These are phyloP conservation scores for Apotomis turbidana DNA, from an alignment of 2,888 invertebrate species.

Conservation along the genomic window DNA sequence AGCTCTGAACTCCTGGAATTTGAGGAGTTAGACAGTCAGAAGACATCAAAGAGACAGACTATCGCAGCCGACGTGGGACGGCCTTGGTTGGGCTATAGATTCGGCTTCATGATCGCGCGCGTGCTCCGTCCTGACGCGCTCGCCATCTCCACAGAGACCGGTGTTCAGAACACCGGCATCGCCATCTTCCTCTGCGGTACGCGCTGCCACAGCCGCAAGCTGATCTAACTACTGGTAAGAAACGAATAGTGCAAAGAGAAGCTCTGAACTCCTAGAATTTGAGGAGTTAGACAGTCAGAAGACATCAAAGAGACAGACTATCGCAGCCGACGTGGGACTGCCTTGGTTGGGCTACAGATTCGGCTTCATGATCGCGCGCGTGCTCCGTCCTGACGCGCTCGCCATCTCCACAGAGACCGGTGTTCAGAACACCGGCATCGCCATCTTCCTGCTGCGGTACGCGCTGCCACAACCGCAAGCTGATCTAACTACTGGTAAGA, in stretches of 20 bases:
- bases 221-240: slow-evolving; percentile 91
- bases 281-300: too few species aligned
- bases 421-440: slow-evolving; percentile 89
- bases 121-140: slow-evolving; percentile 87
- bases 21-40: too few species aligned
- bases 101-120: slow-evolving; percentile 86
- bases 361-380: slow-evolving; percentile 86
- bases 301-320: too few species aligned
- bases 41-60: too few species aligned
- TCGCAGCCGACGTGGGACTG: too few species aligned
- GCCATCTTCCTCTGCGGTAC: background rate
- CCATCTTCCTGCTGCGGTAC: too few species aligned
- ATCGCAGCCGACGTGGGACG: too few species aligned
- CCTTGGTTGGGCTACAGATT: too few species aligned
- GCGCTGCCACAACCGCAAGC: background rate
- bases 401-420: slow-evolving; percentile 97
- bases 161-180: slow-evolving; percentile 90
- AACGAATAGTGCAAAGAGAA: background rate
- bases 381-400: slow-evolving; percentile 87
- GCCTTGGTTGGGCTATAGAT: too few species aligned
- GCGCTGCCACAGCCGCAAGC: slow-evolving; percentile 93
- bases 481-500: background rate
- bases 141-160: slow-evolving; percentile 96
- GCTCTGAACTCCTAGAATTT: too few species aligned
- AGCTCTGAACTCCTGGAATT: too few species aligned